Evolutionary conservation across 2,888 invertebrate genomes (phyloP), one percentile per base, ranked within the genome.

Genomic region (Cremastobaeus sp.): DNA sequence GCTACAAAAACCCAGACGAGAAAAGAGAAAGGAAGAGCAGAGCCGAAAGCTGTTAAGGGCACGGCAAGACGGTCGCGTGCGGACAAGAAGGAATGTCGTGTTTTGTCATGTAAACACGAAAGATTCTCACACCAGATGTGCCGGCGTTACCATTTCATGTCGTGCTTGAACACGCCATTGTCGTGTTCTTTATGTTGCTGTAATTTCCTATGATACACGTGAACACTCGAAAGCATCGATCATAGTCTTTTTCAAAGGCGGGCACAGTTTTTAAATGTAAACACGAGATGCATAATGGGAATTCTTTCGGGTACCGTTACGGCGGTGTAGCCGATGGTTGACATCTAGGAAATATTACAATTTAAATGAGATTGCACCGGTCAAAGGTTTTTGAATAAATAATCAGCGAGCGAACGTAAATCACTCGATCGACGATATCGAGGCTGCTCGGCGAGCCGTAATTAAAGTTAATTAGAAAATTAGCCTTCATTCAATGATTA

Each of bases 81-180:
- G 73, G 45, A 52, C 60, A 43, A 55, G 55, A 47, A 54, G 59
- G 62, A 72, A 66, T 60, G 48, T 55, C 66, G 55, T 60, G 55
- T 68, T 73, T 73, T 55, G 66, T 73, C 73, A 62, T 62, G 73
- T 73, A 55, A 68, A 60, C 66, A 73, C 55, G 59, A 55, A 62
- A 73, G 55, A 68, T 73, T 60, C 73, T 72, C 62, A 50, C 72
- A 66, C 60, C 59, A 68, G 68, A 69, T 74, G 62, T 54, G 68
- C 34, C 50, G 45, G 41, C 54, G 73, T 62, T 57, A 57, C 64
- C 62, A 64, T 68, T 74, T 47, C 64, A 57, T 60, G 66, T 60
- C 66, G 47, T 47, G 57, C 39, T 43, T 18, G 17, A 41, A 55
- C 68, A 73, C 52, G 64, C 68, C 28, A 69, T 74, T 74, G 68